Conservation (phyloP, 2,888 invertebrate genomes). For the Noctuana brunneofusca region DNA sequence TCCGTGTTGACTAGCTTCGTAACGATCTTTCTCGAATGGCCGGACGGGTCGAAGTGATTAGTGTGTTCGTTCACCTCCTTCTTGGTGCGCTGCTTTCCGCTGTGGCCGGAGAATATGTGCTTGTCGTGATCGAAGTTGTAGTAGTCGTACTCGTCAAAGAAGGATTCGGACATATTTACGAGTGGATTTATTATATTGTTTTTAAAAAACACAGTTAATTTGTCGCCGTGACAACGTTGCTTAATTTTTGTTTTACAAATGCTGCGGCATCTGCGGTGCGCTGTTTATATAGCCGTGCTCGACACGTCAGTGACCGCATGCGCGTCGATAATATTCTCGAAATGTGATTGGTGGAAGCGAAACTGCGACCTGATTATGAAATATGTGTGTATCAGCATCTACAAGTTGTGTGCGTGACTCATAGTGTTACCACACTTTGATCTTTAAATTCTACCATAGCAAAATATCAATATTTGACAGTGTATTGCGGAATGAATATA, state of each 20-base stretch:
- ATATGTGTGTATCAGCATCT: constrained; percentile 60
- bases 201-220: constrained; percentile 48
- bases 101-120: constrained; percentile 92
- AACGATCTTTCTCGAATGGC: constrained; percentile 95
- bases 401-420: constrained; percentile 61
- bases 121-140: constrained; percentile 97
- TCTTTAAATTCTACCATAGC: constrained; percentile 39
- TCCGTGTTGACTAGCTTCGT: constrained; percentile 93
- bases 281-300: constrained; percentile 62
- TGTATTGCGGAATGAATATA: no score
- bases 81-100: constrained; percentile 95
- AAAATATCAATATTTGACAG: no score
- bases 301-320: constrained; percentile 80
- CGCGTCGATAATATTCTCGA: constrained; percentile 75
- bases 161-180: constrained; percentile 89
- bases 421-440: constrained; percentile 50
- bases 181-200: constrained; percentile 50
- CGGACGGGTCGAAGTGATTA: constrained; percentile 95
- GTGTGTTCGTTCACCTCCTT: constrained; percentile 94
- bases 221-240: constrained; percentile 56
- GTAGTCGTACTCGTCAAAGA: constrained; percentile 96
- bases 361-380: constrained; percentile 64
- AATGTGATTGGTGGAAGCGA: constrained; percentile 66
- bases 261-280: constrained; percentile 49
- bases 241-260: constrained; percentile 60